A percentile compares a stretch with the other conserved stretches of the same genome.
Evolutionary conservation across 2,113 vertebrate species (phyloP).

Genomic region (Pomatostomus ruficeps): DNA sequence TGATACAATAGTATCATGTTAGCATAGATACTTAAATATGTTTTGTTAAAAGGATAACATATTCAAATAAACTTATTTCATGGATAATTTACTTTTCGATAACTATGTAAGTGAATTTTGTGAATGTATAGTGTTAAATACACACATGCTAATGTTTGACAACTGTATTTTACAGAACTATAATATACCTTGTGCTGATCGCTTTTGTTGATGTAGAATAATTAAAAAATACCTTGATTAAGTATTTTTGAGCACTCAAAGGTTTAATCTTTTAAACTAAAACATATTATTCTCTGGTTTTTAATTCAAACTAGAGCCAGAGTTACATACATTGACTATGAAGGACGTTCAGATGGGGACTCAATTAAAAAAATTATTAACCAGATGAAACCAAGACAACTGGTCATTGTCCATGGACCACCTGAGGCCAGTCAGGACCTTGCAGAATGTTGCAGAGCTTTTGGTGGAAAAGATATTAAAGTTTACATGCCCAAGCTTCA

Average conservation of each 20-base stretch:
- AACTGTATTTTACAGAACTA: not conserved
- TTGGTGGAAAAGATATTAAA: conserved; percentile 97
- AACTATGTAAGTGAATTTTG: not conserved
- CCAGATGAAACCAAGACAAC: conserved; percentile 96
- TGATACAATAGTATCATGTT: accelerated
- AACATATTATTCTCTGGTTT: not conserved
- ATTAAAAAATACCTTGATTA: not conserved
- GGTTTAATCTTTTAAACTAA: not conserved
- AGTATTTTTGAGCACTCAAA: not conserved
- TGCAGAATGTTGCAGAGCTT: conserved; percentile 92
- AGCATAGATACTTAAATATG: not conserved
- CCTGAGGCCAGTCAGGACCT: conserved; percentile 93
- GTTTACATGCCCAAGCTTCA: conserved; percentile 95
- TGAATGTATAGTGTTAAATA: not conserved
- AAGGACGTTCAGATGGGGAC: conserved; percentile 96
- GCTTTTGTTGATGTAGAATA: not conserved
- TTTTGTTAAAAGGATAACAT: not conserved
- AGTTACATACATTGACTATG: conserved; percentile 95
- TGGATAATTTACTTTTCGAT: not conserved
- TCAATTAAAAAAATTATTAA: conserved; percentile 99
- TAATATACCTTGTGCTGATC: not conserved
- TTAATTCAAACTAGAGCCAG: conserved; percentile 78
- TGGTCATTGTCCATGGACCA: conserved; percentile 93
- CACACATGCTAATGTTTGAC: not conserved
- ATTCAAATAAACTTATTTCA: not conserved